Conservation (phyloP, 2,113 vertebrate genomes). For the Bombycilla garrulus region DNA sequence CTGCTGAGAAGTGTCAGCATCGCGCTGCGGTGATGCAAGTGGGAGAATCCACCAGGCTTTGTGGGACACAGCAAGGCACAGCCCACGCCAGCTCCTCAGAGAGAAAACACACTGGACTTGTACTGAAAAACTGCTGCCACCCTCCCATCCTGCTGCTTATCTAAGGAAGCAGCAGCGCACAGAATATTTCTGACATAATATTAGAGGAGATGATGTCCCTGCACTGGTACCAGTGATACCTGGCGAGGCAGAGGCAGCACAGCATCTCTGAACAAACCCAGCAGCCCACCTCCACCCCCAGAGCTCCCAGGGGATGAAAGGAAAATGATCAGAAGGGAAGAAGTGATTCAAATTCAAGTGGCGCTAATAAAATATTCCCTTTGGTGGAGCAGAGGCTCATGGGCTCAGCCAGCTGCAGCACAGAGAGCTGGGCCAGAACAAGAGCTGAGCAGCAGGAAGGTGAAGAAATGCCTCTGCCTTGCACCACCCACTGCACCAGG, state of each 20-base stretch:
- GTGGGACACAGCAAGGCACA: neutral
- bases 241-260: neutral
- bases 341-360: neutral
- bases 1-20: neutral
- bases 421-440: accelerated
- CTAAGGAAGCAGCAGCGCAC: neutral
- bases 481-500: accelerated
- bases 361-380: slow-evolving; percentile 46
- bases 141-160: neutral
- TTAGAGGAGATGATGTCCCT: neutral
- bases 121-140: neutral
- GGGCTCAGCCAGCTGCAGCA: neutral
- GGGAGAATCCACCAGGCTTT: neutral
- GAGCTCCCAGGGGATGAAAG: neutral
- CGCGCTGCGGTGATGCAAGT: accelerated
- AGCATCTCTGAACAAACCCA: neutral
- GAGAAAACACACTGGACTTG: neutral
- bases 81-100: accelerated
- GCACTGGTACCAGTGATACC: neutral
- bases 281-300: neutral
- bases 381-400: slow-evolving; percentile 13
- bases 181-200: neutral
- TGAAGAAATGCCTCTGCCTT: neutral
- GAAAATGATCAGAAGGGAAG: slow-evolving; percentile 38
- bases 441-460: neutral